phyloP scores from a whole-genome alignment of 2,113 vertebrate species.

The Alces alces region DNA sequence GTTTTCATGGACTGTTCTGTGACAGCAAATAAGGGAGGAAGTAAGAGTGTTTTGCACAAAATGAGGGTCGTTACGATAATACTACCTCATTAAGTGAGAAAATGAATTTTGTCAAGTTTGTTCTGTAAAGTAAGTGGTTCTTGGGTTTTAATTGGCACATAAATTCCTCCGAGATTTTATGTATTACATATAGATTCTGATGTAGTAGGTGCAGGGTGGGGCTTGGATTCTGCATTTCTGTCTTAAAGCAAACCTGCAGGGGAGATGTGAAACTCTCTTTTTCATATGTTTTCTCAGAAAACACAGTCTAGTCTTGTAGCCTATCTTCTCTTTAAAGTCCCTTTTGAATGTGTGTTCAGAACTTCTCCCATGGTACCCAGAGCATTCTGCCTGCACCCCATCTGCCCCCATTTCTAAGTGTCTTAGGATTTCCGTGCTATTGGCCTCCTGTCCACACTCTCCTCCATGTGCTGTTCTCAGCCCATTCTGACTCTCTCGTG shows the following conservation, averaged over 20 bases:
- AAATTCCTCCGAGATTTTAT: background rate
- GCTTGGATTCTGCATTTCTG: background rate
- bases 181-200: background rate
- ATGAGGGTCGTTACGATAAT: background rate
- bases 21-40: background rate
- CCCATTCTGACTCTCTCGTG: background rate
- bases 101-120: conserved; percentile 51
- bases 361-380: background rate
- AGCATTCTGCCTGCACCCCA: background rate
- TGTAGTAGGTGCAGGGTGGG: background rate
- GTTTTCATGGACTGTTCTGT: background rate
- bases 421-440: fast-evolving
- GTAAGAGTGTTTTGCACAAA: background rate
- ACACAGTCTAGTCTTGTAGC: background rate
- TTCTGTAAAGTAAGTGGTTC: background rate
- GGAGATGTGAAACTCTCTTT: background rate
- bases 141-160: conserved; percentile 46
- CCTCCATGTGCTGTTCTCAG: fast-evolving
- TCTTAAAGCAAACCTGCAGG: background rate
- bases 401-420: background rate
- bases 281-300: background rate
- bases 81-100: conserved; percentile 47
- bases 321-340: background rate
- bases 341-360: background rate
- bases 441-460: no score